Conservation (phyloP, 2,888 invertebrate species). For the Amphipyra berbera region DNA sequence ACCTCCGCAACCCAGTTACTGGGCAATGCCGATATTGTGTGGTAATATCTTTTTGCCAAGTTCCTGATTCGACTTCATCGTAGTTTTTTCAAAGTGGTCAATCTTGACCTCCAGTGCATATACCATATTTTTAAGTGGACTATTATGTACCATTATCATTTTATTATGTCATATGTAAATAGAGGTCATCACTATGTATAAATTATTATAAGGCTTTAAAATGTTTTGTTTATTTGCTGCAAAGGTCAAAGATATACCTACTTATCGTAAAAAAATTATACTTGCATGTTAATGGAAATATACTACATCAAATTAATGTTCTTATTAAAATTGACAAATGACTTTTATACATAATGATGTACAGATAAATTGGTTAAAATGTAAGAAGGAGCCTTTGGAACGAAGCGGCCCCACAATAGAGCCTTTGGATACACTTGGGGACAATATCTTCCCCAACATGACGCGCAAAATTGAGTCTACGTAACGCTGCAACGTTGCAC, state of each 20-base stretch:
- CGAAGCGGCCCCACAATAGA: no score
- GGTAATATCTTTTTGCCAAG: no score
- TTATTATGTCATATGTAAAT: constrained; percentile 36
- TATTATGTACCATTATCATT: constrained; percentile 3
- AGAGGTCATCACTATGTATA: constrained; percentile 34
- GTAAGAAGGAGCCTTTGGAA: no score
- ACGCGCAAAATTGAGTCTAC: no score
- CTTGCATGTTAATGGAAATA: constrained; percentile 9
- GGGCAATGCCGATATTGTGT: no score
- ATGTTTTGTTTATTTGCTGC: constrained; percentile 38
- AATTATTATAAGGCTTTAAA: constrained; percentile 34
- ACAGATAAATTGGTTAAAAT: background rate
- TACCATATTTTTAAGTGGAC: background rate
- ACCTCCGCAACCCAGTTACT: no score
- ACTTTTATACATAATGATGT: background rate
- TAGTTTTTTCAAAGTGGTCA: no score
- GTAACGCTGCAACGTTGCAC: no score
- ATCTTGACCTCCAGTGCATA: no score
- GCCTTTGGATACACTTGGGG: no score
- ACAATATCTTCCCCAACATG: no score
- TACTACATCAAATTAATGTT: constrained; percentile 5
- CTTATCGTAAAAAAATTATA: constrained; percentile 29
- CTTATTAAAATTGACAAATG: constrained; percentile 1
- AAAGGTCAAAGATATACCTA: constrained; percentile 50
- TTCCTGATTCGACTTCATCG: no score